Percentiles rank a stretch among this genome's conserved stretches.
These are phyloP conservation scores for Sinella curviseta DNA, from an alignment of 1,140 invertebrate genomes.

Conservation along the genomic window DNA sequence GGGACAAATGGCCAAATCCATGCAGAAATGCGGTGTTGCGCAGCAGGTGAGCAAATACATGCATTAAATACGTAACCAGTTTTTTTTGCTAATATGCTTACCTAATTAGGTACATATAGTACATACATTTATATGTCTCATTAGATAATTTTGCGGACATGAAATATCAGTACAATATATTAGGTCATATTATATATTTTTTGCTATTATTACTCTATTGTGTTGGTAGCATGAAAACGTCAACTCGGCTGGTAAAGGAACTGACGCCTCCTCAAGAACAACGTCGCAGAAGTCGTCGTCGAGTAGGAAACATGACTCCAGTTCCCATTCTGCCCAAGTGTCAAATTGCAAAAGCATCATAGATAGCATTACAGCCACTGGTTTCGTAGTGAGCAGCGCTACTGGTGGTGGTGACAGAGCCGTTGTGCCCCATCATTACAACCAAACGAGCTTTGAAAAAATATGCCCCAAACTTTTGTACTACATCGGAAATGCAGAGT, in stretches of 20 bases:
- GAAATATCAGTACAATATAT: no score
- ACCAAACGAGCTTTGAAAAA: neutral
- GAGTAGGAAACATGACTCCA: no score
- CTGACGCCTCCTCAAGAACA: no score
- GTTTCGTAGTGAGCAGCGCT: no score
- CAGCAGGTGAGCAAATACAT: neutral
- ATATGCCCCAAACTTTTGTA: slow-evolving; percentile 35
- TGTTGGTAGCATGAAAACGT: no score
- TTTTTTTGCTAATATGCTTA: neutral
- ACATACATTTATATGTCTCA: no score
- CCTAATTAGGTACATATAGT: neutral
- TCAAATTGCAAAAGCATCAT: neutral
- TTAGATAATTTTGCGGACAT: no score
- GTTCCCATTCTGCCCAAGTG: neutral
- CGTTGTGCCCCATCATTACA: neutral
- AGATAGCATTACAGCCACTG: neutral
- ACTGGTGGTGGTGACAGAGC: no score
- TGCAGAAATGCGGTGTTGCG: slow-evolving; percentile 12
- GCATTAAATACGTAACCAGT: neutral
- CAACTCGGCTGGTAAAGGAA: no score
- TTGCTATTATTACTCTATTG: no score
- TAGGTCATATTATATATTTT: no score
- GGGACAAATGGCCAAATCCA: neutral
- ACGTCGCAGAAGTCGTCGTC: no score
- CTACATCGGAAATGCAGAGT: slow-evolving; percentile 38